Percentiles rank a stretch among this genome's conserved stretches.
phyloP scores from a whole-genome alignment of 2,113 vertebrate species.

The Saguinus imperator region DNA sequence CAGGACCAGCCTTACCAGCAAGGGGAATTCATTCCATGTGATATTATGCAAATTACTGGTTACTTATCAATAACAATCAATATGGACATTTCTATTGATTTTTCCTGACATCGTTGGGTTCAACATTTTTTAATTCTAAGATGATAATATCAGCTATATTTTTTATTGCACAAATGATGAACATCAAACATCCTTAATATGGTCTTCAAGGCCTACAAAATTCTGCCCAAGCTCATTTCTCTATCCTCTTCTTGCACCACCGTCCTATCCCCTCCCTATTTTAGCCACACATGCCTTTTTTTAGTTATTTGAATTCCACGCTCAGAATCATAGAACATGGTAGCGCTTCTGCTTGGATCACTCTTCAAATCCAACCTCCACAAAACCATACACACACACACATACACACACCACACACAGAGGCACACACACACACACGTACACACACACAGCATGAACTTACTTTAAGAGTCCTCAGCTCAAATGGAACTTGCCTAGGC shows the following conservation, averaged over 20 bases:
- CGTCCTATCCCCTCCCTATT: neutral
- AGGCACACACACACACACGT: neutral
- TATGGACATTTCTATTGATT: neutral
- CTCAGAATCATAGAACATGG: neutral
- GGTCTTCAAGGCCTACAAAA: neutral
- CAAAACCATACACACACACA: neutral
- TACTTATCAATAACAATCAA: neutral
- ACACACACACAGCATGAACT: neutral
- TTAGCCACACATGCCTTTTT: neutral
- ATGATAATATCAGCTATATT: neutral
- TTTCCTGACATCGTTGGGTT: neutral
- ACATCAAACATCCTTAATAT: neutral
- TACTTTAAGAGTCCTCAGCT: constrained; percentile 7
- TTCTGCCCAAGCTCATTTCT: neutral
- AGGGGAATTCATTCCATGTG: neutral
- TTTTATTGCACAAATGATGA: neutral
- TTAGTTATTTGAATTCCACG: neutral
- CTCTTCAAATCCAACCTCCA: neutral
- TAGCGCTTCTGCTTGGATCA: neutral
- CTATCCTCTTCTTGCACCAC: neutral
- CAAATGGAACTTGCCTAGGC: neutral
- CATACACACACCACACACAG: neutral
- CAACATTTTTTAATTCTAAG: neutral
- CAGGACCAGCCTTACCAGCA: neutral
- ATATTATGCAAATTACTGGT: neutral